Evolutionary conservation across 2,888 invertebrate species (phyloP), one percentile per base, ranked within the genome.

Genomic region (Conomelus anceps): DNA sequence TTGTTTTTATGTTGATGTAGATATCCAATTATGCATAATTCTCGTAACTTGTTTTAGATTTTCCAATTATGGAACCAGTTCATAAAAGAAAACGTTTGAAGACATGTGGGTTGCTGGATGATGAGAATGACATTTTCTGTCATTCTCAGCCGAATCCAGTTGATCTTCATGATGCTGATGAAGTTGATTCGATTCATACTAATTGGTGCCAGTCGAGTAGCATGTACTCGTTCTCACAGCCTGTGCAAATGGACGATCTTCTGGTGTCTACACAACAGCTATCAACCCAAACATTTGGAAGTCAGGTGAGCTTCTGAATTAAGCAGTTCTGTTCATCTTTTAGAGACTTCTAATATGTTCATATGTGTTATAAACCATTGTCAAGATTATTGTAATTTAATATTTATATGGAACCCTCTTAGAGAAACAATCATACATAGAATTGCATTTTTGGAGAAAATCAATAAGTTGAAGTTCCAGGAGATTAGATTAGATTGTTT

Each of bases 201-300:
- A 92, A 92, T 88, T 92, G 93, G 22, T 93, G 93, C 91, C 93
- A 85, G 34, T 34, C 34, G 94, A 91, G 13, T 17, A 34, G 17
- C 34, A 13, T 34, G 34, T 95, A 96, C 91, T 96, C 96, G 92
- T 98, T 97, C 94, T 98, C 98, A 29, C 98, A 98, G 93, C 98
- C 98, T 0, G 96, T 96, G 63, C 95, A 96, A 92, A 94, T 97
- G 90, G 98, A 98, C 92, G 96, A 98, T 94, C 94, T 98, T 92
- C 94, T 98, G 92, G 94, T 98, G 22, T 95, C 95, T 91, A 95
- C 96, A 86, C 97, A 97, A 93, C 93, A 95, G 92, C 95, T 95
- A 92, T 94, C 94, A 89, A 94, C 95, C 22, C 95, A 95, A 92
- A 93, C 92, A 23, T 91, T 91, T 22, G 89, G 89, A 26, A 90